Conservation (phyloP, 2,113 vertebrate genomes). For the Limanda limanda region DNA sequence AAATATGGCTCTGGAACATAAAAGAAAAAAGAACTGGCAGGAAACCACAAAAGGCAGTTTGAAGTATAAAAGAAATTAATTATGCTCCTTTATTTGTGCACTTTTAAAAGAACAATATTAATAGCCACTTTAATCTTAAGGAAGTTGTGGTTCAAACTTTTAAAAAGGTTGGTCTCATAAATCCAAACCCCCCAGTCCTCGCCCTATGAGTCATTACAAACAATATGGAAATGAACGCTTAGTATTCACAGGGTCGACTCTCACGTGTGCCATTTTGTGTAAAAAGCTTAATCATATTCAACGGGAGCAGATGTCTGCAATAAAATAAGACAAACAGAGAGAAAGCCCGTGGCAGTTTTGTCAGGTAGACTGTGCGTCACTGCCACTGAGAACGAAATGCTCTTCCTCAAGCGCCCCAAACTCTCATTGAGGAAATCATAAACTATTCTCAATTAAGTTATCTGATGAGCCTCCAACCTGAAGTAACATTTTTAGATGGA, state of each 20-base stretch:
- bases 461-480: conserved; percentile 45
- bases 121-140: not conserved
- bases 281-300: conserved; percentile 40
- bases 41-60: conserved; percentile 29
- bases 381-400: conserved; percentile 6
- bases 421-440: conserved; percentile 48
- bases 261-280: conserved; percentile 35
- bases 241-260: conserved; percentile 37
- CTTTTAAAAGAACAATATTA: conserved; percentile 10
- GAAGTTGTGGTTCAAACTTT: not conserved
- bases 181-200: conserved; percentile 18
- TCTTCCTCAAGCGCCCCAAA: not conserved
- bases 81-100: conserved; percentile 1
- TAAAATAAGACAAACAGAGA: conserved; percentile 28
- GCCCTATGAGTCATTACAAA: conserved; percentile 30
- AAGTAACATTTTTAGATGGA: conserved; percentile 51
- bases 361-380: conserved; percentile 8
- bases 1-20: not conserved
- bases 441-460: conserved; percentile 57
- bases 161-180: conserved; percentile 26
- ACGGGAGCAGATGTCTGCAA: conserved; percentile 40
- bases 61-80: conserved; percentile 33
- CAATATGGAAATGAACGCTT: conserved; percentile 44
- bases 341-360: conserved; percentile 3
- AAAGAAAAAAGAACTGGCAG: not conserved